phyloP scores from a whole-genome alignment of 92 coral and sea anemone genomes.

The Heteractis magnifica region DNA sequence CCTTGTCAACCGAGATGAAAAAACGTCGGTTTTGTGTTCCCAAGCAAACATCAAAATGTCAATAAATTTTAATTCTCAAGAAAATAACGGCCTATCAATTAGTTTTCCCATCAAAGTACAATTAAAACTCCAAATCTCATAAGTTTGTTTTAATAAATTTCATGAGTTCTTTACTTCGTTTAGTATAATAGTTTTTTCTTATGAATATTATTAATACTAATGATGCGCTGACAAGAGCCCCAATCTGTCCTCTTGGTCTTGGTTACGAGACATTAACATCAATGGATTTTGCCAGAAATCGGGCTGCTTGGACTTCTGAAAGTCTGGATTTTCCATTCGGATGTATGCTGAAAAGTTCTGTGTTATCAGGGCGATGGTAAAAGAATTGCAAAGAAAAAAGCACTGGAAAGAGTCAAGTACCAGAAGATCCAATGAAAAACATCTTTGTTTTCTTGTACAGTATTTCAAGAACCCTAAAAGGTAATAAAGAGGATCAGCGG shows the following conservation, averaged over 20 bases:
- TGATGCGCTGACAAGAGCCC: background rate
- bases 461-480: conserved; percentile 4
- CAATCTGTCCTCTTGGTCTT: conserved; percentile 3
- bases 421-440: conserved; percentile 18
- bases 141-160: conserved; percentile 4
- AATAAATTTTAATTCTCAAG: conserved; percentile 1
- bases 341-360: background rate
- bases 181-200: background rate
- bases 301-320: background rate
- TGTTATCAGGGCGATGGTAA: background rate
- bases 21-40: background rate
- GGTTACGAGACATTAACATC: conserved; percentile 1
- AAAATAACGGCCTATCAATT: conserved; percentile 10
- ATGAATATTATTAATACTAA: conserved; percentile 28
- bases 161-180: background rate
- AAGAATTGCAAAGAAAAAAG: background rate
- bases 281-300: background rate
- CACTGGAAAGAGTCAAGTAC: conserved; percentile 6
- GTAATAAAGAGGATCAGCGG: background rate
- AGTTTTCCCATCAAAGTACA: conserved; percentile 11
- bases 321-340: background rate
- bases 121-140: conserved; percentile 14
- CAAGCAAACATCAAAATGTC: conserved; percentile 14
- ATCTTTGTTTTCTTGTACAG: conserved; percentile 29
- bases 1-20: background rate